These are phyloP conservation scores for Chascanopsetta lugubris DNA, from an alignment of 2,113 vertebrate species.

Conservation along the genomic window DNA sequence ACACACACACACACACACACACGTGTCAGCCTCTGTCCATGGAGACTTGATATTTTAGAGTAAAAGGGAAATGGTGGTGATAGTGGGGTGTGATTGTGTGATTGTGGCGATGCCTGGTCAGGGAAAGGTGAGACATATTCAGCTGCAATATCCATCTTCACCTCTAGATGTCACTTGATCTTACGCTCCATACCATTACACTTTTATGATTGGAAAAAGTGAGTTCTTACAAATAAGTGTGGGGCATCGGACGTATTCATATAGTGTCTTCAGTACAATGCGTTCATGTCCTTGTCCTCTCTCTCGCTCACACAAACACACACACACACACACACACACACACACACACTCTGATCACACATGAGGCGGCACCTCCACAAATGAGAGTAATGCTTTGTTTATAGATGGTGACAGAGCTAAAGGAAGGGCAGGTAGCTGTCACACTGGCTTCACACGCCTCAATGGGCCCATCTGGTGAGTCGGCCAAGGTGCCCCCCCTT, in stretches of 20 bases:
- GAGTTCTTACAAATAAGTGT: not conserved
- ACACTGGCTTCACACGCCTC: conserved; percentile 53
- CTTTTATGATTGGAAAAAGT: not conserved
- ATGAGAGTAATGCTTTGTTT: conserved; percentile 65
- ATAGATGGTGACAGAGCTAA: conserved; percentile 62
- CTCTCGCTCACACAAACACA: not conserved
- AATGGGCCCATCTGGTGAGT: conserved; percentile 64
- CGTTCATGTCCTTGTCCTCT: not conserved
- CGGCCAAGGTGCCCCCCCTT: conserved; percentile 50
- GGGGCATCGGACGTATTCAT: not conserved
- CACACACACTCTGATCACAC: conserved; percentile 1
- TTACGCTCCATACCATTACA: no score
- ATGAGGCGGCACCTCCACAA: conserved; percentile 10
- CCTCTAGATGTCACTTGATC: no score
- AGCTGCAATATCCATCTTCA: no score
- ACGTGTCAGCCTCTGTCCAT: no score
- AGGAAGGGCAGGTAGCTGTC: conserved; percentile 70
- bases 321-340: not conserved
- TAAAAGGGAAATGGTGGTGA: no score
- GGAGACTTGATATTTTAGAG: no score
- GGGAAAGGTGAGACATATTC: no score
- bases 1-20: no score
- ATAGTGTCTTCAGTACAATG: not conserved
- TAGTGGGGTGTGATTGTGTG: no score
- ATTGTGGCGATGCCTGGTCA: no score